These are phyloP conservation scores for Melopsittacus undulatus DNA, from an alignment of 2,797 vertebrate genomes.

Conservation along the genomic window DNA sequence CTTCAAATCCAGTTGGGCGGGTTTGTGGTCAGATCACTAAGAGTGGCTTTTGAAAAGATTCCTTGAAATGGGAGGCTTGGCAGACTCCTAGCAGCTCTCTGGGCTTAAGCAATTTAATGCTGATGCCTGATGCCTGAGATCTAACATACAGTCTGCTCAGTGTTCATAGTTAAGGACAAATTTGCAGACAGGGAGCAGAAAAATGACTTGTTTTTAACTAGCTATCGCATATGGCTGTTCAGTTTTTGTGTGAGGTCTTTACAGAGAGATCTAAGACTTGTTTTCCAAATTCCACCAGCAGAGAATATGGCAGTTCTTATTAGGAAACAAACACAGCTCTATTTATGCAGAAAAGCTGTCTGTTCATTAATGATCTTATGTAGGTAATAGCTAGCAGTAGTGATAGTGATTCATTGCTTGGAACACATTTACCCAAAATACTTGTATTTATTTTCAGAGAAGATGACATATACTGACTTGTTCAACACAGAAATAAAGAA, in stretches of 20 bases:
- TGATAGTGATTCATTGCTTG: not conserved
- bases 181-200: conserved; percentile 28
- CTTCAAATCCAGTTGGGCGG: not conserved
- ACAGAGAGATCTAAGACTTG: conserved; percentile 9
- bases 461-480: conserved; percentile 45
- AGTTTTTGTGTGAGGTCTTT: conserved; percentile 27
- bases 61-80: not conserved
- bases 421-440: conserved; percentile 31
- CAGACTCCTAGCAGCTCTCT: not conserved
- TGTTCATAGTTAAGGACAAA: conserved; percentile 15
- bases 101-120: not conserved
- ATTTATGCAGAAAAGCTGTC: conserved; percentile 44
- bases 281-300: conserved; percentile 36
- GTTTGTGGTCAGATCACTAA: conserved; percentile 15
- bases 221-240: conserved; percentile 38
- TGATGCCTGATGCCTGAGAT: not conserved
- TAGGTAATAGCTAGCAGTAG: conserved; percentile 35
- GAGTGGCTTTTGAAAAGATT: not conserved
- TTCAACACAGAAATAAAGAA: conserved; percentile 47
- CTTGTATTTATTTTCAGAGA: conserved; percentile 36
- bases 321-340: conserved; percentile 52
- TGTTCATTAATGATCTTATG: conserved; percentile 18
- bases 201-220: conserved; percentile 36
- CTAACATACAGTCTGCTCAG: conserved; percentile 6
- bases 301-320: conserved; percentile 27